Evolutionary conservation across 2,113 vertebrate genomes (phyloP).

Genomic region (Melanerpes aurifrons): DNA sequence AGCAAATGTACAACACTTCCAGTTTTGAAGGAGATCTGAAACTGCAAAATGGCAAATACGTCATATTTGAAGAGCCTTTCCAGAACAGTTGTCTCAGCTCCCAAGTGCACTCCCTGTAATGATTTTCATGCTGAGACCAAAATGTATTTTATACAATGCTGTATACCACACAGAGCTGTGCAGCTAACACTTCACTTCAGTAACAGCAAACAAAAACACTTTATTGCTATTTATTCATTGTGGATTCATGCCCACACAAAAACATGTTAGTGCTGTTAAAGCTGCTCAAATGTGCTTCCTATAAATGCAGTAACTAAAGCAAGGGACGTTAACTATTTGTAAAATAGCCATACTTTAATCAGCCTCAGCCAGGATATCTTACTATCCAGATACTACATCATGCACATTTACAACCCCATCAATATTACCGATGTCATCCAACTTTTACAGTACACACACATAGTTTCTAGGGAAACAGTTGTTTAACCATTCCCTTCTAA

Average conservation of each 20-base stretch:
- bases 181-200: conserved; percentile 48
- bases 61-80: conserved; percentile 39
- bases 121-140: conserved; percentile 55
- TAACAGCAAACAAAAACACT: conserved; percentile 47
- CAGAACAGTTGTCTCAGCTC: conserved; percentile 47
- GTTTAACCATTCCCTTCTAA: background rate
- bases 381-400: background rate
- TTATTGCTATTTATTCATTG: conserved; percentile 44
- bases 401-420: background rate
- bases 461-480: conserved; percentile 30
- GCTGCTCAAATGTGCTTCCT: background rate
- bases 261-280: conserved; percentile 27
- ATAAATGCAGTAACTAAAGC: background rate
- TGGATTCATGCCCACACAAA: conserved; percentile 59
- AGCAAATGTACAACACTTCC: conserved; percentile 25
- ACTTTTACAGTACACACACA: background rate
- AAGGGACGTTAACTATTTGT: background rate
- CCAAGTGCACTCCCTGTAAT: conserved; percentile 34
- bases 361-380: background rate
- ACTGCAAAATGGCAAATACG: conserved; percentile 52
- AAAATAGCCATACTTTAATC: background rate
- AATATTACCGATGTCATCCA: background rate
- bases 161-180: conserved; percentile 31
- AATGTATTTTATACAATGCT: conserved; percentile 44
- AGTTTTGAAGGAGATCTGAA: background rate